A percentile compares a stretch with the other conserved stretches of the same genome.
Conservation (phyloP, 1,140 invertebrate species). For the Elymnias hypermnestra region DNA sequence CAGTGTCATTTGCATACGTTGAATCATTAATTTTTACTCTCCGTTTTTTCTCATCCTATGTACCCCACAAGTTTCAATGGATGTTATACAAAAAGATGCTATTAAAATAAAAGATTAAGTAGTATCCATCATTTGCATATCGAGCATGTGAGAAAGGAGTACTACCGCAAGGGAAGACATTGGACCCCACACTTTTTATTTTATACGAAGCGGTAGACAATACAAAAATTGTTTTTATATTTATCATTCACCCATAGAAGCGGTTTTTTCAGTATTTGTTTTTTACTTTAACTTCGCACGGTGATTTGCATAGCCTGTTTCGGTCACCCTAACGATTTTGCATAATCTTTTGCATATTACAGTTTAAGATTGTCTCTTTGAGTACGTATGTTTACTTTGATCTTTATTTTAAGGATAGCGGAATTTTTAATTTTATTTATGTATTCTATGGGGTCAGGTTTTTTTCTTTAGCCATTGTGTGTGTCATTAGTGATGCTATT, state of each 20-base stretch:
- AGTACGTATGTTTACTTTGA: constrained; percentile 64
- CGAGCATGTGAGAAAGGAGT: constrained; percentile 57
- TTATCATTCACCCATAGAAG: constrained; percentile 64
- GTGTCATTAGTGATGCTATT: constrained; percentile 63
- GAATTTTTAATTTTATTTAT: constrained; percentile 65
- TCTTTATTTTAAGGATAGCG: constrained; percentile 65
- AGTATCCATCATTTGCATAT: constrained; percentile 64
- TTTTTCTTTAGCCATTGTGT: constrained; percentile 53
- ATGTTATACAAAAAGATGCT: constrained; percentile 64
- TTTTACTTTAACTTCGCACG: constrained; percentile 69
- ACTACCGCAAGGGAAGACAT: constrained; percentile 41
- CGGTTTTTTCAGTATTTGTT: constrained; percentile 72
- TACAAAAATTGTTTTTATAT: constrained; percentile 67
- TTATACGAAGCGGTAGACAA: constrained; percentile 55
- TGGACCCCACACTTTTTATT: constrained; percentile 43
- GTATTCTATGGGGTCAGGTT: constrained; percentile 58
- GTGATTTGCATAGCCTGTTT: constrained; percentile 70
- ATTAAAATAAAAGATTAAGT: constrained; percentile 75
- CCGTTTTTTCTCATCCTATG: constrained; percentile 43
- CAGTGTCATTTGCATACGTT: constrained; percentile 60
- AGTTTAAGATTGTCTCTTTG: constrained; percentile 55
- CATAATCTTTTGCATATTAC: constrained; percentile 63
- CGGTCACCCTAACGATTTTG: constrained; percentile 49
- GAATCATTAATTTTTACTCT: constrained; percentile 63
- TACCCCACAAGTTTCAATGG: constrained; percentile 54